Conservation (phyloP, 2,888 invertebrate genomes). For the Dicranocentrus wangi region DNA sequence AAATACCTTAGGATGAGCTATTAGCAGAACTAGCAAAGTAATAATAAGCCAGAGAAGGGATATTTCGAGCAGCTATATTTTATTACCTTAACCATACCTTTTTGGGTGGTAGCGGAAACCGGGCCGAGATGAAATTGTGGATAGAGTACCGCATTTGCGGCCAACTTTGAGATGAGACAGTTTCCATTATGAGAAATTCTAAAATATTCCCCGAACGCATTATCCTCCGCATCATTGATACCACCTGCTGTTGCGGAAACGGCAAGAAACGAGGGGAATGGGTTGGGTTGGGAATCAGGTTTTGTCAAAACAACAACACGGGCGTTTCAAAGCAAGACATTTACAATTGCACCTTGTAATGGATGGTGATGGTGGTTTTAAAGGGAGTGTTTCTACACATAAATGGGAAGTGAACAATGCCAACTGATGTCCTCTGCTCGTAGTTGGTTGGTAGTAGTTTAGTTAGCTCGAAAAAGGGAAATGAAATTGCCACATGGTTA, state of each 20-base stretch:
- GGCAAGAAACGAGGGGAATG: conserved; percentile 18
- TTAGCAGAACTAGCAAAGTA: too few relatives aligned
- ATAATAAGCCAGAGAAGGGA: neutral
- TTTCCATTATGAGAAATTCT: neutral
- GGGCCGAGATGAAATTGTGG: too few relatives aligned
- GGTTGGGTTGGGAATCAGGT: conserved; percentile 20
- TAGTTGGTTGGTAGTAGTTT: too few relatives aligned
- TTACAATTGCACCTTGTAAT: neutral
- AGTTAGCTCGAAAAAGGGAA: neutral
- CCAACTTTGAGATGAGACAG: neutral
- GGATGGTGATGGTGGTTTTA: neutral
- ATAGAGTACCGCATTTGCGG: too few relatives aligned
- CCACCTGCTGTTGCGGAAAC: conserved; percentile 47
- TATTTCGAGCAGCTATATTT: neutral
- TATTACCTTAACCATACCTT: neutral
- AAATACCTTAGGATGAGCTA: too few relatives aligned
- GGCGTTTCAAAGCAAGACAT: neutral
- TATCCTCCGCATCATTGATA: neutral
- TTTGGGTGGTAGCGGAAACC: too few relatives aligned
- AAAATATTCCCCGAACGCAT: neutral
- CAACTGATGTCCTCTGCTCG: conserved; percentile 28
- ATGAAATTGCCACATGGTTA: too few relatives aligned
- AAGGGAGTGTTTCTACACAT: neutral
- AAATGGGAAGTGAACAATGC: conserved; percentile 23
- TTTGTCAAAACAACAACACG: too few relatives aligned